phyloP scores from a whole-genome alignment of 2,888 invertebrate species.

The Creontiades dilutus region DNA sequence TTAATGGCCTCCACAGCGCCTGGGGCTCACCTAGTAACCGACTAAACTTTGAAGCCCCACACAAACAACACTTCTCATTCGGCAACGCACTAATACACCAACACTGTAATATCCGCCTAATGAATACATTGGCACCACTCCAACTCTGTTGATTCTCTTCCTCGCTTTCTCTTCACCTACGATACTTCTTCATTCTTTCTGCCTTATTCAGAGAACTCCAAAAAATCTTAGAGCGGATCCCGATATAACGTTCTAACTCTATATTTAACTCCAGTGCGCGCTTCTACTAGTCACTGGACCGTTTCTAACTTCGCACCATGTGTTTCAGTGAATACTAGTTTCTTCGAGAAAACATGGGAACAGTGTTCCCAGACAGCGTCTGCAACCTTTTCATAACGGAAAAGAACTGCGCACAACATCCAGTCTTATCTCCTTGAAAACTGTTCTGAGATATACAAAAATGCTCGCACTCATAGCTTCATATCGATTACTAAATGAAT shows the following conservation, averaged over 20 bases:
- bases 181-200: background rate
- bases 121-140: slow-evolving; percentile 66
- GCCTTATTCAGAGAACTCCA: background rate
- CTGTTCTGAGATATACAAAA: too few relatives aligned
- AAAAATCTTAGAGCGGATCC: background rate
- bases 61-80: background rate
- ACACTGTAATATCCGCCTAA: slow-evolving; percentile 9
- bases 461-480: too few relatives aligned
- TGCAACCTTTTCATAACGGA: too few relatives aligned
- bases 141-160: slow-evolving; percentile 67
- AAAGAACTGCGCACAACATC: too few relatives aligned
- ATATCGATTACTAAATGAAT: too few relatives aligned
- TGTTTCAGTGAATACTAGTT: too few relatives aligned
- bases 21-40: slow-evolving; percentile 66
- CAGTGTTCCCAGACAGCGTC: too few relatives aligned
- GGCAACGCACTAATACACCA: background rate
- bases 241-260: background rate
- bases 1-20: slow-evolving; percentile 61
- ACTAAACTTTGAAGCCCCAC: slow-evolving; percentile 56
- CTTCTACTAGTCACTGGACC: background rate
- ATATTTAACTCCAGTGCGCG: background rate
- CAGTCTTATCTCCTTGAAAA: too few relatives aligned
- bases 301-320: background rate
- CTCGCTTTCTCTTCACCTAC: background rate
- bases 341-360: too few relatives aligned